Percentiles rank a stretch among this genome's conserved stretches.
Evolutionary conservation across 2,888 invertebrate species (phyloP).

Genomic region (Eupithecia exiguata): DNA sequence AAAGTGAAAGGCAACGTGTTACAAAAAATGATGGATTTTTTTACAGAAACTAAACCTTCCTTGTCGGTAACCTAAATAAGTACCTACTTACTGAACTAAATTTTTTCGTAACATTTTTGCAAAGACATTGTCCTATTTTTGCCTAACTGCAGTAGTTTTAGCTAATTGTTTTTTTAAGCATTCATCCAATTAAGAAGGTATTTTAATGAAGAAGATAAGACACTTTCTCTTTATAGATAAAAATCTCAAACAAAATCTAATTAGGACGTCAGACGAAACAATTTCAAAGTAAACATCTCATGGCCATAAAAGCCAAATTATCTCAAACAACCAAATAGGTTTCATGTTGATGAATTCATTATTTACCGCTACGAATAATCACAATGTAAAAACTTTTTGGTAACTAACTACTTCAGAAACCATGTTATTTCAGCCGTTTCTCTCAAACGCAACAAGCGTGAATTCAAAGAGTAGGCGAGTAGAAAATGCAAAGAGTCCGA

Average conservation of each 20-base stretch:
- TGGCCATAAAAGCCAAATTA: conserved; percentile 31
- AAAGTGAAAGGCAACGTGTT: background rate
- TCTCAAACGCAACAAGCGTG: conserved; percentile 48
- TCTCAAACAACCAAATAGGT: conserved; percentile 32
- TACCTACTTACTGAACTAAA: too few relatives aligned
- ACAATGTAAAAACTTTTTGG: conserved; percentile 35
- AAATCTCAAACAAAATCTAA: conserved; percentile 21
- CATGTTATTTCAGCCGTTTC: conserved; percentile 39
- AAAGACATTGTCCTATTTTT: too few relatives aligned
- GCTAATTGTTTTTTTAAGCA: background rate
- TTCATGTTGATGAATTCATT: conserved; percentile 44
- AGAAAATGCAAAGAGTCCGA: background rate
- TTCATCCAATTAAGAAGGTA: background rate
- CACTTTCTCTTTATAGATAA: background rate
- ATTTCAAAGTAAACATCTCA: conserved; percentile 29
- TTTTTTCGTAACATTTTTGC: too few relatives aligned
- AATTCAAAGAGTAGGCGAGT: conserved; percentile 47
- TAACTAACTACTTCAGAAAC: conserved; percentile 31
- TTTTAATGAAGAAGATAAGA: background rate
- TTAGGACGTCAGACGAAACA: conserved; percentile 15
- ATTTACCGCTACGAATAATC: conserved; percentile 44
- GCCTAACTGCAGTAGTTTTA: too few relatives aligned
- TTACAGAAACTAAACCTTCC: background rate
- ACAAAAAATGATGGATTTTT: background rate
- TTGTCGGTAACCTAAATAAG: too few relatives aligned